Evolutionary conservation across 1,140 invertebrate species (phyloP).

Genomic region (Diachasmimorpha longicaudata): DNA sequence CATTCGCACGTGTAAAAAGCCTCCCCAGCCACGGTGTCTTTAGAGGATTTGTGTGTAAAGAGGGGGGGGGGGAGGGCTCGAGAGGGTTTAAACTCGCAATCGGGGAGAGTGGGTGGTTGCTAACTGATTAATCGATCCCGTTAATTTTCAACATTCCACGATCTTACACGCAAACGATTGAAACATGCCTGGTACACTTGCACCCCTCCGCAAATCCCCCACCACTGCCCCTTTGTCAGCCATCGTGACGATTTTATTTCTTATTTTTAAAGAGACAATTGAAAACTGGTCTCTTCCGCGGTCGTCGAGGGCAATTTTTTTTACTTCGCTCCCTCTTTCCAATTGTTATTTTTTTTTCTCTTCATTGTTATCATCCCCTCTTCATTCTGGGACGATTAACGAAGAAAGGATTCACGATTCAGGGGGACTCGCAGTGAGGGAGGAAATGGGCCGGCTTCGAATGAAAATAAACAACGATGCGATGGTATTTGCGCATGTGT

Average conservation of each 20-base stretch:
- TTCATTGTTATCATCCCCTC: background rate
- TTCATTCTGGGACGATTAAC: background rate
- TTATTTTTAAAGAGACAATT: background rate
- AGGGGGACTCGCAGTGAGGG: background rate
- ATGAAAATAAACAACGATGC: constrained; percentile 23
- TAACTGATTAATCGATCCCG: constrained; percentile 23
- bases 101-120: background rate
- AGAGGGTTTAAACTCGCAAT: background rate
- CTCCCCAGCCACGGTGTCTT: background rate
- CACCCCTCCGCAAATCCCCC: too few species aligned
- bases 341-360: background rate
- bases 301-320: background rate
- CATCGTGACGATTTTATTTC: too few species aligned
- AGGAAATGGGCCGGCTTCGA: constrained; percentile 17
- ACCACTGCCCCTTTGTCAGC: too few species aligned
- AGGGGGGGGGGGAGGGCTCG: too few species aligned
- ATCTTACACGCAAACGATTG: background rate
- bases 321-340: background rate
- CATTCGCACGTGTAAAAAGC: background rate
- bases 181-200: background rate
- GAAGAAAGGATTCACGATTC: constrained; percentile 7
- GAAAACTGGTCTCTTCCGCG: background rate
- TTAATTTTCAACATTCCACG: background rate
- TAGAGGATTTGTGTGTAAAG: background rate
- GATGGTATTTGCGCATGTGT: background rate